Percentiles rank a stretch among this genome's conserved stretches.
Evolutionary conservation across 2,888 invertebrate species (phyloP).

Genomic region (Tetramorium bicarinatum): DNA sequence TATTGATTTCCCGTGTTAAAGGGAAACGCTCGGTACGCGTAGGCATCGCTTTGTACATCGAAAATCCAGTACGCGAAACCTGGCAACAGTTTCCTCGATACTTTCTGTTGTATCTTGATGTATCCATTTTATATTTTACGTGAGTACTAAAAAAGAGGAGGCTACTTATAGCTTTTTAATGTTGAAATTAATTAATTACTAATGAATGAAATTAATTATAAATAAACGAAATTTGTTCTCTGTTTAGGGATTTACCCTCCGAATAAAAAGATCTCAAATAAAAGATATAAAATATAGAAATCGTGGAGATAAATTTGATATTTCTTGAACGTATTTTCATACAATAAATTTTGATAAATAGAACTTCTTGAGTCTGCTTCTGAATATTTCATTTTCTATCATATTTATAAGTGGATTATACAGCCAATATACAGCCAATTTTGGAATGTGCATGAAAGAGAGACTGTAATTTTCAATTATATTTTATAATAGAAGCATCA

Average conservation of each 20-base stretch:
- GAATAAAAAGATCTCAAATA: not conserved
- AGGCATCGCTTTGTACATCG: slow-evolving; percentile 60
- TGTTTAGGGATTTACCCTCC: not conserved
- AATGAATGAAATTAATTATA: not conserved
- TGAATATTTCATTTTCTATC: not conserved
- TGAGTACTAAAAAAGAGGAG: not conserved
- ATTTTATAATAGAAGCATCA: not conserved
- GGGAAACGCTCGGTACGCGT: slow-evolving; percentile 77
- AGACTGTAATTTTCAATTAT: not conserved
- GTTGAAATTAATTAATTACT: not conserved
- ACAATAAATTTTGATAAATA: not conserved
- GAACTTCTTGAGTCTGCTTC: not conserved
- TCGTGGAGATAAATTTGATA: not conserved
- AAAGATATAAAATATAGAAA: not conserved
- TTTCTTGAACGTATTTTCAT: not conserved
- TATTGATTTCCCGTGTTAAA: slow-evolving; percentile 83
- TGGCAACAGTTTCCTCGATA: slow-evolving; percentile 3
- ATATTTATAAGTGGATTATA: not conserved
- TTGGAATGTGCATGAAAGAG: too few relatives aligned
- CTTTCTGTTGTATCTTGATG: not conserved
- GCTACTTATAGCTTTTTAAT: not conserved
- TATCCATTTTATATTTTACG: not conserved
- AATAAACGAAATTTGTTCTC: not conserved
- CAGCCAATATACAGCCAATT: not conserved
- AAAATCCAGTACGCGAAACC: slow-evolving; percentile 7